Evolutionary conservation across 1,140 invertebrate genomes (phyloP).

Genomic region (Cotesia chilonis): DNA sequence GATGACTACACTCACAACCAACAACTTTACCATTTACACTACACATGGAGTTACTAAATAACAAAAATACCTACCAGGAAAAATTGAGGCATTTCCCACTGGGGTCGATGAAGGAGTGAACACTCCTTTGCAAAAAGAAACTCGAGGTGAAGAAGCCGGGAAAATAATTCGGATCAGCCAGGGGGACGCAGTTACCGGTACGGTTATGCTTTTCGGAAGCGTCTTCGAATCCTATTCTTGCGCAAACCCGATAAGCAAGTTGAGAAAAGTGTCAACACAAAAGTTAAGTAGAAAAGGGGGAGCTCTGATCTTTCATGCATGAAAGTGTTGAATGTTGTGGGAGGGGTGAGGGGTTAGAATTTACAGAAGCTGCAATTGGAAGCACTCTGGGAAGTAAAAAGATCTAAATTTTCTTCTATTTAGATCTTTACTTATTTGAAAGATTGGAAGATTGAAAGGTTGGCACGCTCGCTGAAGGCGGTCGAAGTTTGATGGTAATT

Average conservation of each 20-base stretch:
- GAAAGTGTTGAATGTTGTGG: background rate
- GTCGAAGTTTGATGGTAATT: too few species aligned
- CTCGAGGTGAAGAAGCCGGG: conserved; percentile 50
- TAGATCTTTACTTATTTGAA: too few species aligned
- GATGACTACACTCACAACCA: too few species aligned
- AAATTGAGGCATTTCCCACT: conserved; percentile 46
- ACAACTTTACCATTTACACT: too few species aligned
- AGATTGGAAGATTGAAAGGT: too few species aligned
- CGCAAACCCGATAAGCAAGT: conserved; percentile 64
- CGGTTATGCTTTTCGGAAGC: conserved; percentile 68
- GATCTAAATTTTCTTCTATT: too few species aligned
- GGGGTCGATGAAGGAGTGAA: conserved; percentile 25
- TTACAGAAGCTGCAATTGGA: background rate
- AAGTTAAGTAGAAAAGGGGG: conserved; percentile 8
- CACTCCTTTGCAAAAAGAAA: conserved; percentile 17
- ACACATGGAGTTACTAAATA: too few species aligned
- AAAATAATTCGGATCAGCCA: conserved; percentile 62
- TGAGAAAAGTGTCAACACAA: background rate
- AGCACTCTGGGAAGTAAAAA: too few species aligned
- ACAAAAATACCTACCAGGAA: conserved; percentile 54
- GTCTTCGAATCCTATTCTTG: conserved; percentile 66
- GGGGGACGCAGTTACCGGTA: conserved; percentile 66
- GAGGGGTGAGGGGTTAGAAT: background rate
- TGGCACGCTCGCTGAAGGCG: too few species aligned
- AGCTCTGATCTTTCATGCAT: background rate